These are phyloP conservation scores for Etheostoma perlongum DNA, from an alignment of 2,797 vertebrate species.

Conservation along the genomic window DNA sequence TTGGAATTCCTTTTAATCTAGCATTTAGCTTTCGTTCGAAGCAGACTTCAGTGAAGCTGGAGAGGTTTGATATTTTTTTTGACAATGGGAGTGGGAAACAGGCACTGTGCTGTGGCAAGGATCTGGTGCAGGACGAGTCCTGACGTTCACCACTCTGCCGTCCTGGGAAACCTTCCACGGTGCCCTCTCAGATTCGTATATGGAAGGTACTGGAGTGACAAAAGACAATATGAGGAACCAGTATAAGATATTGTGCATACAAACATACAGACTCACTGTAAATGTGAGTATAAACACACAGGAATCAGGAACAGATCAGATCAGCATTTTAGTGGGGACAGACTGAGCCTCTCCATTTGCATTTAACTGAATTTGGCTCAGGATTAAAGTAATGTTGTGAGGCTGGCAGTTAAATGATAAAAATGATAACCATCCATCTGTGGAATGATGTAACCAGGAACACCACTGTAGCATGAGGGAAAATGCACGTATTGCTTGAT, in stretches of 20 bases:
- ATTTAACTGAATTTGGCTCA: constrained; percentile 41
- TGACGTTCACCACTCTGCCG: constrained; percentile 37
- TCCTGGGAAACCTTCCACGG: constrained; percentile 26
- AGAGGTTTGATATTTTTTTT: constrained; percentile 4
- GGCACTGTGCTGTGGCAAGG: constrained; percentile 59
- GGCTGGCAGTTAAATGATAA: constrained; percentile 39
- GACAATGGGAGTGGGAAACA: constrained; percentile 31
- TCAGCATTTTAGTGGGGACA: constrained; percentile 14
- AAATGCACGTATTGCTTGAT: background rate
- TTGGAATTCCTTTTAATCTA: constrained; percentile 21
- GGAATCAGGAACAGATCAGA: background rate
- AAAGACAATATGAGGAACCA: constrained; percentile 31
- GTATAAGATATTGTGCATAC: constrained; percentile 5
- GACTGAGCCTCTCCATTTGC: constrained; percentile 20
- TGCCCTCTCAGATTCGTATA: constrained; percentile 92
- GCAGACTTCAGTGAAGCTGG: constrained; percentile 20
- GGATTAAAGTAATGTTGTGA: constrained; percentile 27
- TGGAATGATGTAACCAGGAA: constrained; percentile 6
- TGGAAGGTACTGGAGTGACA: constrained; percentile 92
- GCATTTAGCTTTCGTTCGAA: constrained; percentile 7
- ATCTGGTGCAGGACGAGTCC: constrained; percentile 44
- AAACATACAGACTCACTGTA: background rate
- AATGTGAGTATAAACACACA: background rate
- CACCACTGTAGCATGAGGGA: background rate
- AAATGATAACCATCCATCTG: constrained; percentile 34